Evolutionary conservation across 2,797 vertebrate genomes (phyloP).

Genomic region (Pangasius macronema): DNA sequence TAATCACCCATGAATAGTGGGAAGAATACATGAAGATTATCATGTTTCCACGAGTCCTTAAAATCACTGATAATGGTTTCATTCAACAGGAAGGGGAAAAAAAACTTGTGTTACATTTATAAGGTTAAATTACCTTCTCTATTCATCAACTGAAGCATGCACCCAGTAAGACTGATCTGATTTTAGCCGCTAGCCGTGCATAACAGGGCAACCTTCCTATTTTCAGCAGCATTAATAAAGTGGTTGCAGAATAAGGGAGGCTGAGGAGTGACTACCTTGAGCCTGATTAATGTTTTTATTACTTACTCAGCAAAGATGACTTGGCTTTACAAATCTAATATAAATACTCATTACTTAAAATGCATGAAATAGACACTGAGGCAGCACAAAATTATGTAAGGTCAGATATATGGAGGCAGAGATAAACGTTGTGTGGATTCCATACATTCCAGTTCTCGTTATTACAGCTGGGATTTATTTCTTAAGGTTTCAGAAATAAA

Average conservation of each 20-base stretch:
- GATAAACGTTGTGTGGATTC: conserved; percentile 56
- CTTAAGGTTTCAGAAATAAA: conserved; percentile 41
- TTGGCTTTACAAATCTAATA: conserved; percentile 25
- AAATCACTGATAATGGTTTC: conserved; percentile 30
- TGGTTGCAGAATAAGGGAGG: conserved; percentile 36
- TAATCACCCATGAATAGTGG: conserved; percentile 16
- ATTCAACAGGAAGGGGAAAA: conserved; percentile 21
- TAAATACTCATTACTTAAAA: conserved; percentile 15
- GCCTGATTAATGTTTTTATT: conserved; percentile 51
- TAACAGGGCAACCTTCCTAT: conserved; percentile 28
- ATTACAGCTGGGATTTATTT: conserved; percentile 58
- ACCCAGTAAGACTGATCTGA: conserved; percentile 20
- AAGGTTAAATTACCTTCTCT: conserved; percentile 22
- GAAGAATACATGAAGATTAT: conserved; percentile 29
- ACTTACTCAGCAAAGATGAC: conserved; percentile 49
- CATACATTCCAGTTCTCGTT: conserved; percentile 57
- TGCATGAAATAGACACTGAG: background rate
- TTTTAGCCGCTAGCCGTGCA: background rate
- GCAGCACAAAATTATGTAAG: conserved; percentile 8
- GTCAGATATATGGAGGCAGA: conserved; percentile 34
- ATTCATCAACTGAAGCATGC: conserved; percentile 9
- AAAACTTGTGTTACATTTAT: background rate
- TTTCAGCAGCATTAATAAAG: conserved; percentile 47
- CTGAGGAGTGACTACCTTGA: conserved; percentile 21
- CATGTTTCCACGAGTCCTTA: conserved; percentile 31